Conservation (phyloP, 2,797 vertebrate genomes). For the Meda fulgida region DNA sequence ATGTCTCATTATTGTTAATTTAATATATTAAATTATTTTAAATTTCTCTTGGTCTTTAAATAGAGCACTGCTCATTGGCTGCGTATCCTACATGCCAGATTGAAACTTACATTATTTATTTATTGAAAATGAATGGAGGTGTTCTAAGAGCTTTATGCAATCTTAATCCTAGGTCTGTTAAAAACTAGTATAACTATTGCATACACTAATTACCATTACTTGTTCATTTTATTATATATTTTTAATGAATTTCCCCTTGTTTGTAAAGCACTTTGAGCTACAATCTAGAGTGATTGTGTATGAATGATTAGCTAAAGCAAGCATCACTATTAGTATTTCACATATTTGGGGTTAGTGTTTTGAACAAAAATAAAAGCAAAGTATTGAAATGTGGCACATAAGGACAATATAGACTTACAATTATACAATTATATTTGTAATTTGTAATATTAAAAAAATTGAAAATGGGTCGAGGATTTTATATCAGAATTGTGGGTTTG, state of each 20-base stretch:
- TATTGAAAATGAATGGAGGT: neutral
- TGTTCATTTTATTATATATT: neutral
- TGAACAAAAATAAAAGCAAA: neutral
- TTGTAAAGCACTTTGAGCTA: neutral
- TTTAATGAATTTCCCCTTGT: neutral
- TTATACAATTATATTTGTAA: too few relatives aligned
- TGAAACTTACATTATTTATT: neutral
- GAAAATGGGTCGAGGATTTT: neutral
- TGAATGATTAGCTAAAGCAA: neutral
- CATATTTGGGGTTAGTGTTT: neutral
- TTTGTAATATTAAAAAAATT: too few relatives aligned
- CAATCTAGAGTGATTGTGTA: neutral
- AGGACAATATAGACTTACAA: neutral
- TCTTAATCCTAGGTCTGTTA: neutral
- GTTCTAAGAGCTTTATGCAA: neutral
- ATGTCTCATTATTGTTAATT: slow-evolving; percentile 27
- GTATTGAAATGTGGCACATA: neutral
- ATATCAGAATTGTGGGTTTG: neutral
- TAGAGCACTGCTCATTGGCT: neutral
- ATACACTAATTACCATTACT: neutral
- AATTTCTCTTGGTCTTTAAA: slow-evolving; percentile 20
- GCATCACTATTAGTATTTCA: neutral
- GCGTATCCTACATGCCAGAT: neutral
- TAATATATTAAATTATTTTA: slow-evolving; percentile 9
- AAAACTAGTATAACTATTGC: neutral